phyloP scores from a whole-genome alignment of 2,797 vertebrate species.

The Garrulus glandarius region DNA sequence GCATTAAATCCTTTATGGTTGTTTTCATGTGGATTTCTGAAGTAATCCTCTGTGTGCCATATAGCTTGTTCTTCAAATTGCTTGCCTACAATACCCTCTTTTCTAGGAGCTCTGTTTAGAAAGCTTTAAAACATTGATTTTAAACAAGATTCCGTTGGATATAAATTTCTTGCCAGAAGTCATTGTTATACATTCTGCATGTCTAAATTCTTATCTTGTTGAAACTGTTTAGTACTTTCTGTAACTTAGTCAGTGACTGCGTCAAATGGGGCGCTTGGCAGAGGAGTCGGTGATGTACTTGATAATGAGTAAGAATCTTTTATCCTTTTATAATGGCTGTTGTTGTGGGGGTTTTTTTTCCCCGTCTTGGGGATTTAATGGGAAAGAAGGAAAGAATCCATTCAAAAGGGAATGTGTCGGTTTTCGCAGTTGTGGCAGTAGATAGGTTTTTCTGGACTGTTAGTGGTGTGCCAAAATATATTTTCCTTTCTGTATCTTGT shows the following conservation, averaged over 20 bases:
- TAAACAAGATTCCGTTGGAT: background rate
- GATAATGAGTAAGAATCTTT: background rate
- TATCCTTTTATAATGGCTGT: background rate
- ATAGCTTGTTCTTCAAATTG: background rate
- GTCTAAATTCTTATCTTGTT: background rate
- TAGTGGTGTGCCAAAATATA: background rate
- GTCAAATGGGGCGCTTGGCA: background rate
- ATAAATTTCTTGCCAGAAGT: background rate
- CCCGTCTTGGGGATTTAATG: background rate
- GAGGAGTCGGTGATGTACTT: background rate
- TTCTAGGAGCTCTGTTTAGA: background rate
- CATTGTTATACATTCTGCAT: background rate
- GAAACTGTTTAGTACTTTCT: background rate
- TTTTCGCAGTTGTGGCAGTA: background rate
- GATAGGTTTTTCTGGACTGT: background rate
- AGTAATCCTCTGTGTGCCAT: conserved; percentile 5
- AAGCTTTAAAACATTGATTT: background rate
- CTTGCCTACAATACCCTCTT: background rate
- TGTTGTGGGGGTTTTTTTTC: background rate
- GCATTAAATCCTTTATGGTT: background rate
- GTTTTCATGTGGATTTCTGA: background rate
- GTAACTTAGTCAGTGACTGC: background rate
- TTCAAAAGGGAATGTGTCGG: background rate
- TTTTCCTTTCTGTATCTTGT: background rate
- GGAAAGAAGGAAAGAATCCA: background rate